Evolutionary conservation across 2,888 invertebrate genomes (phyloP).

Genomic region (Stramonita haemastoma): DNA sequence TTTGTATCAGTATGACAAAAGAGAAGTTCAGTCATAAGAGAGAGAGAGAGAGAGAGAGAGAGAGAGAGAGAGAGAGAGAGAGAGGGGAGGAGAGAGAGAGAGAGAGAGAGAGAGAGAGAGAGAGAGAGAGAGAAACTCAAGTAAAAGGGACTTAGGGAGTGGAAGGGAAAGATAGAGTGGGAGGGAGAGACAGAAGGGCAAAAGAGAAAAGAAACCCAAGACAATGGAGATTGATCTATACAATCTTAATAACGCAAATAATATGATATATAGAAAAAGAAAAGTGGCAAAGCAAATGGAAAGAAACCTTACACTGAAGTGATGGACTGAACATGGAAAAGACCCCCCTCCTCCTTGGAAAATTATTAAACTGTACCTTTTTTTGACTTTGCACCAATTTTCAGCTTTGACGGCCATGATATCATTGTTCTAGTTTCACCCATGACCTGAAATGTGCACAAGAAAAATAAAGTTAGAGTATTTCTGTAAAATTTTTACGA

Average conservation of each 20-base stretch:
- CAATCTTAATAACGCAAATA: not conserved
- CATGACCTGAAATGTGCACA: constrained; percentile 83
- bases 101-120: constrained; percentile 31
- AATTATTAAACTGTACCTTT: constrained; percentile 86
- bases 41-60: not conserved
- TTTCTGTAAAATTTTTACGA: not conserved
- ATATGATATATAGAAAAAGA: not conserved
- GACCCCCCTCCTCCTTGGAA: too few species aligned
- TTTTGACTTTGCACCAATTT: constrained; percentile 98
- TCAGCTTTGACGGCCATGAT: constrained; percentile 96
- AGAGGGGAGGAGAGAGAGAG: constrained; percentile 24
- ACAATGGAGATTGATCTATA: not conserved
- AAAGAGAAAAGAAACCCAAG: not conserved
- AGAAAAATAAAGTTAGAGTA: not conserved
- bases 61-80: not conserved
- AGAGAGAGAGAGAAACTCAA: not conserved
- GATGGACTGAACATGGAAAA: constrained; percentile 4
- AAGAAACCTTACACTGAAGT: not conserved
- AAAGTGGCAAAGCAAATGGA: not conserved
- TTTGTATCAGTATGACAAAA: too few species aligned
- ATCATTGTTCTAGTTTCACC: constrained; percentile 93
- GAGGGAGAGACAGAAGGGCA: not conserved
- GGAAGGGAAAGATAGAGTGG: not conserved
- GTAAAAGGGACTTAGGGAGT: not conserved
- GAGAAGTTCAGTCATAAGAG: not conserved